These are phyloP conservation scores for Cygnus olor DNA, from an alignment of 2,797 vertebrate species.

Conservation along the genomic window DNA sequence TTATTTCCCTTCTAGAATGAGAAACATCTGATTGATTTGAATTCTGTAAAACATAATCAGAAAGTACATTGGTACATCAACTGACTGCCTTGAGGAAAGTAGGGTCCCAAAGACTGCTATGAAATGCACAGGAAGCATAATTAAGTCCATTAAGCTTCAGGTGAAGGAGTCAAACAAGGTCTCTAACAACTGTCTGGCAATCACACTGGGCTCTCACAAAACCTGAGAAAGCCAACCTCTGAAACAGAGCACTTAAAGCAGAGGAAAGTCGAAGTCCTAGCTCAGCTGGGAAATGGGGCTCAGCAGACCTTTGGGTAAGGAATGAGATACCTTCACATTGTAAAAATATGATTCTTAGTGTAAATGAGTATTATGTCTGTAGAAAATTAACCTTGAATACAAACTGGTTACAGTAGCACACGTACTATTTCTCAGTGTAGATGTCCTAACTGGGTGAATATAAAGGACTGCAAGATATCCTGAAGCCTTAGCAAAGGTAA, in stretches of 20 bases:
- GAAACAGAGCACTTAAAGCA: background rate
- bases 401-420: background rate
- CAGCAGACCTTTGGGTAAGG: background rate
- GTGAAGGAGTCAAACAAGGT: conserved; percentile 50
- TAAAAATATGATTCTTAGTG: background rate
- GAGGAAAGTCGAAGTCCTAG: background rate
- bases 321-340: background rate
- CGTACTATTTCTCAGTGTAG: background rate
- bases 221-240: background rate
- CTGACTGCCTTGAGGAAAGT: conserved; percentile 20
- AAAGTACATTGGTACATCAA: background rate
- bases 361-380: background rate
- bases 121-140: conserved; percentile 5
- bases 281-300: background rate
- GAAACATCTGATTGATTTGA: conserved; percentile 25
- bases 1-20: background rate
- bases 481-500: background rate
- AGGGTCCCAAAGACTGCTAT: conserved; percentile 23
- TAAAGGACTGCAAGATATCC: background rate
- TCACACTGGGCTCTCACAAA: background rate
- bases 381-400: background rate
- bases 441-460: background rate
- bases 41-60: conserved; percentile 45
- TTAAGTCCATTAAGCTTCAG: conserved; percentile 50
- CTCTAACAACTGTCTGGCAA: conserved; percentile 33